Base-by-base conservation (phyloP, 2,113 vertebrate species). In the Archocentrus centrarchus region DNA sequence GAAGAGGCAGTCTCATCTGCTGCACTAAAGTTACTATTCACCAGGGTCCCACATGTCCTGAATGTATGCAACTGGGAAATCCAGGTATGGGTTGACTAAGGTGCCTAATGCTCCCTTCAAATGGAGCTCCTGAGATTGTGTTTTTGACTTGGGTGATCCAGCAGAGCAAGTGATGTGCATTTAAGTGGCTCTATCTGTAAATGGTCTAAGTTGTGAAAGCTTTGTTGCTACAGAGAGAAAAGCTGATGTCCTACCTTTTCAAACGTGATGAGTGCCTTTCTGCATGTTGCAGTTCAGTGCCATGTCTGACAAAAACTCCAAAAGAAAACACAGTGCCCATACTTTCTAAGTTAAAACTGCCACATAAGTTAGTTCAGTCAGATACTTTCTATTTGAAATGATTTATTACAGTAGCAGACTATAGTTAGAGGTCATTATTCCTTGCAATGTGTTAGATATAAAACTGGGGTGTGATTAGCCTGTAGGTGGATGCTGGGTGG, bases 1-100 rank as follows among this genome's bases (percentile, higher is more conserved):
- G 39, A 83, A 86, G 84, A 90, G 84, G 85, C 84, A 92, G 93
- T 92, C 85, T 94, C 89, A 92, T 92, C 91, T 87, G 53, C 88
- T 59, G 91, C 81, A 75, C 85, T 58, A 75, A 85, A 85, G 66
- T 79, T 77, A 41, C 76, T 17, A 81, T 87, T 88, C 89, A 88
- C 77, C 66, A 14, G 84, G 81, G 87, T 77, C 75, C 80, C 59
- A 27, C 53, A 81, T 79, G 66, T 75, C 57, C 73, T 86, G 44
- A 41, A 77, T 27, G 27, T 68, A 86, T 79, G 64, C 87, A 66
- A 84, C 80, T 59, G 88, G 88, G 87, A 88, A 92, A 86, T 86
- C 58, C 64, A 32, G 30, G 75, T 70, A 79, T 8, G 41, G 77
- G 83, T 70, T 63, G 27, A 85, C 78, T 6, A 13, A 62, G n/a